Evolutionary conservation across 2,888 invertebrate species (phyloP).

Genomic region (Pyralis farinalis): DNA sequence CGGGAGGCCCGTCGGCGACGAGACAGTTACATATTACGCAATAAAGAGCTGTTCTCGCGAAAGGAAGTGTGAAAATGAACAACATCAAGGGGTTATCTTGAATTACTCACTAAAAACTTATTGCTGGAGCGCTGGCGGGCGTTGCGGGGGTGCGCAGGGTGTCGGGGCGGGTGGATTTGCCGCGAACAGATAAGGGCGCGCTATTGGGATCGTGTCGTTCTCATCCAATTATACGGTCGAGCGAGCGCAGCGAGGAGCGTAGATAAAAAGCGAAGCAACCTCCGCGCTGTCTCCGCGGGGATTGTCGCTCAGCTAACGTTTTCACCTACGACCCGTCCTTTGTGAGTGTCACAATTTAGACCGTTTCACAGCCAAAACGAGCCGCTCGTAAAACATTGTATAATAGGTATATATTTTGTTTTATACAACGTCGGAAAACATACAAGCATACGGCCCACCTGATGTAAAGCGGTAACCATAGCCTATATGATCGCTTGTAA

Average conservation of each 20-base stretch:
- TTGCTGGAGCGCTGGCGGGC: conserved; percentile 55
- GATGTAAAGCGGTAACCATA: too few relatives aligned
- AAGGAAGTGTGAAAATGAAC: conserved; percentile 82
- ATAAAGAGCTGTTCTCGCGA: conserved; percentile 81
- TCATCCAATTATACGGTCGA: conserved; percentile 82
- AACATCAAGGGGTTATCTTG: conserved; percentile 81
- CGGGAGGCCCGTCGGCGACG: conserved; percentile 71
- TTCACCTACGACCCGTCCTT: conserved; percentile 66
- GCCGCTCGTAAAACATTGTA: conserved; percentile 2
- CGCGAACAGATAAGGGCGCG: conserved; percentile 80
- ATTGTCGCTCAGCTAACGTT: conserved; percentile 74
- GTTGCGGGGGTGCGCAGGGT: conserved; percentile 33
- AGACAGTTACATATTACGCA: conserved; percentile 80
- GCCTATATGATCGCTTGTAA: too few relatives aligned
- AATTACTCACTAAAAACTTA: conserved; percentile 82
- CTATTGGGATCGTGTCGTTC: conserved; percentile 80
- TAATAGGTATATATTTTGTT: too few relatives aligned
- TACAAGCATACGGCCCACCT: too few relatives aligned
- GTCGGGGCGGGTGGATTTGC: conserved; percentile 59
- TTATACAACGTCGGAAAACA: too few relatives aligned
- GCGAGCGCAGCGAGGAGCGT: conserved; percentile 66
- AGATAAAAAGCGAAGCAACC: conserved; percentile 73
- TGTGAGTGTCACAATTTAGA: conserved; percentile 41
- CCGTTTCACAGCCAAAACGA: conserved; percentile 26
- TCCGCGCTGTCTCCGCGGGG: conserved; percentile 70